These are phyloP conservation scores for Turnix velox DNA, from an alignment of 2,113 vertebrate species.

Conservation along the genomic window DNA sequence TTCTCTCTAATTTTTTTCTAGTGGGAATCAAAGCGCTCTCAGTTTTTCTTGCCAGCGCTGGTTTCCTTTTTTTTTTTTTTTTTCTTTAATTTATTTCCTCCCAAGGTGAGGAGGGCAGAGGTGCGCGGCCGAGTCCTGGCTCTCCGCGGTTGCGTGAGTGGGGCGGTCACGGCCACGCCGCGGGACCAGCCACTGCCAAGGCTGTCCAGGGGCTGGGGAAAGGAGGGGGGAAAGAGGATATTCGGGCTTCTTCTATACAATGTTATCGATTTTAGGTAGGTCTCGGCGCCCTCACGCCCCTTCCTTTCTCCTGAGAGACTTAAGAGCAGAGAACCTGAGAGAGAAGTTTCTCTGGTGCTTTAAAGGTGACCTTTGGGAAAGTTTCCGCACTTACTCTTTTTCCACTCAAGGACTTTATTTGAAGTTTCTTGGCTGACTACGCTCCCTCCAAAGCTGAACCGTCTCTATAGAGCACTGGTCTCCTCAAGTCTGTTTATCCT, in stretches of 20 bases:
- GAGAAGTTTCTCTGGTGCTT: background rate
- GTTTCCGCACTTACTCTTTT: conserved; percentile 34
- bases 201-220: background rate
- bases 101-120: background rate
- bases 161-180: background rate
- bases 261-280: background rate
- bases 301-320: background rate
- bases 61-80: background rate
- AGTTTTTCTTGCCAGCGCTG: background rate
- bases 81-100: accelerated
- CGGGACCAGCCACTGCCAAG: background rate
- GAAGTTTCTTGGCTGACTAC: background rate
- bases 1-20: accelerated
- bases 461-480: background rate
- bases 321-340: background rate
- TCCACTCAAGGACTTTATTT: background rate
- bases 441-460: background rate
- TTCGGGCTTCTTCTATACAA: background rate
- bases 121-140: background rate
- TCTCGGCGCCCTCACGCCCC: background rate
- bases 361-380: conserved; percentile 30
- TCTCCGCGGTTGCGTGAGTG: background rate
- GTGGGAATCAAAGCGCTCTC: background rate
- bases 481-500: background rate
- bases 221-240: too few species aligned